Evolutionary conservation across 2,888 invertebrate genomes (phyloP).

Genomic region (Chrysolina haemoptera): DNA sequence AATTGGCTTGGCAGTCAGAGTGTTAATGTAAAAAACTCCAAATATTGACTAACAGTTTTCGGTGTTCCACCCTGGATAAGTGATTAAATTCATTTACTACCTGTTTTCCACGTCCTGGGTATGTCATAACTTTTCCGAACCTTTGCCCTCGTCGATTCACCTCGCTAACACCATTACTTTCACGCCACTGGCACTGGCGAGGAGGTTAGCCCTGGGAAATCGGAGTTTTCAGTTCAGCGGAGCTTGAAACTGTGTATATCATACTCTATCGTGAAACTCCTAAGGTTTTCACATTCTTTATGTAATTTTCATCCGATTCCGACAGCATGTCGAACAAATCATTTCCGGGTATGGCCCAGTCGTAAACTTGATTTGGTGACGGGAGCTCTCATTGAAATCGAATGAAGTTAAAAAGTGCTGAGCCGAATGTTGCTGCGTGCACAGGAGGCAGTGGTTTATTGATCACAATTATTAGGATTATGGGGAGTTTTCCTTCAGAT

Average conservation of each 20-base stretch:
- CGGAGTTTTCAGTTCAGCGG: neutral
- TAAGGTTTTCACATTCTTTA: neutral
- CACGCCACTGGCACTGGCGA: slow-evolving; percentile 12
- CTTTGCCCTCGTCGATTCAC: neutral
- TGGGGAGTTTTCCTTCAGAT: too few species aligned
- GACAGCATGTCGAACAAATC: neutral
- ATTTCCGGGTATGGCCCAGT: neutral
- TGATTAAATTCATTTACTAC: neutral
- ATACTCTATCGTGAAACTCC: slow-evolving; percentile 2
- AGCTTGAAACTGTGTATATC: slow-evolving; percentile 18
- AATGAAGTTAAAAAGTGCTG: neutral
- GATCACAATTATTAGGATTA: too few species aligned
- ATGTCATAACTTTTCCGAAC: neutral
- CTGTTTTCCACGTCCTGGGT: neutral
- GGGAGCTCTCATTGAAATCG: neutral
- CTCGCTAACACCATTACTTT: neutral
- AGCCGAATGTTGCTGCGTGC: neutral
- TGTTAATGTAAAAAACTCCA: too few species aligned
- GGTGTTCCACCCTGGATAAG: too few species aligned
- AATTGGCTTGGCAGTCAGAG: too few species aligned
- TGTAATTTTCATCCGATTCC: slow-evolving; percentile 2
- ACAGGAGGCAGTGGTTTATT: neutral
- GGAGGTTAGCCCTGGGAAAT: neutral
- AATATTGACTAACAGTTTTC: too few species aligned
- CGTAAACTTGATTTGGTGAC: neutral